These are phyloP conservation scores for Trypoxylus dichotomus DNA, from an alignment of 1,140 invertebrate species.

Conservation along the genomic window DNA sequence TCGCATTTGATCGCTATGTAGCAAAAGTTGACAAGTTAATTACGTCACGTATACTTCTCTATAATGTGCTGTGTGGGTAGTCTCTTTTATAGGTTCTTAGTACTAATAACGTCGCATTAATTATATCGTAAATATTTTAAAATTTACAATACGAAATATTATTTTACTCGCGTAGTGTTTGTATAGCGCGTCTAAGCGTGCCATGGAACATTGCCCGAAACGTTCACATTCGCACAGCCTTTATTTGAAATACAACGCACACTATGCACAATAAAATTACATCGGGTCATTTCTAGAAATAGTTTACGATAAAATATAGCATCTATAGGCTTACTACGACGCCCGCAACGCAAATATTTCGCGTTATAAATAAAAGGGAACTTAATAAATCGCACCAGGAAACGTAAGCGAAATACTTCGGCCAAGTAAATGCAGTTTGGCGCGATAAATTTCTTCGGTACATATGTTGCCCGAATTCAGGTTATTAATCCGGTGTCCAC, in stretches of 20 bases:
- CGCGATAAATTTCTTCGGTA: constrained; percentile 1
- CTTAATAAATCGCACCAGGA: not conserved
- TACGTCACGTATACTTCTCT: too few species aligned
- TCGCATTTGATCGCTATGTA: too few species aligned
- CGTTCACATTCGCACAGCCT: not conserved
- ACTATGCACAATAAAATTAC: constrained; percentile 7
- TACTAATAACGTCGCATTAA: not conserved
- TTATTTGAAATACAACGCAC: not conserved
- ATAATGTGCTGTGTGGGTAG: too few species aligned
- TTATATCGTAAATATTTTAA: not conserved
- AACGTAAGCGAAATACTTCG: not conserved
- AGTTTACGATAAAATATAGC: not conserved
- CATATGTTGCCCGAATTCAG: not conserved
- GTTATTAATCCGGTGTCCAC: constrained; percentile 2
- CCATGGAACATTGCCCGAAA: constrained; percentile 5
- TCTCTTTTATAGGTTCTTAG: too few species aligned
- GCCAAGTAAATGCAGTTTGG: not conserved
- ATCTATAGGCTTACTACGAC: not conserved
- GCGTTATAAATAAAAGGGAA: constrained; percentile 3
- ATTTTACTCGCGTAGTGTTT: not conserved
- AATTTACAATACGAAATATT: not conserved
- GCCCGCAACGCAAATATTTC: not conserved
- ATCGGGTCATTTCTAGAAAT: not conserved
- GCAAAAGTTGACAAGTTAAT: too few species aligned
- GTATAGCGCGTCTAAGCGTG: not conserved